phyloP scores from a whole-genome alignment of 2,888 invertebrate species.

The Bellardia bayeri region DNA sequence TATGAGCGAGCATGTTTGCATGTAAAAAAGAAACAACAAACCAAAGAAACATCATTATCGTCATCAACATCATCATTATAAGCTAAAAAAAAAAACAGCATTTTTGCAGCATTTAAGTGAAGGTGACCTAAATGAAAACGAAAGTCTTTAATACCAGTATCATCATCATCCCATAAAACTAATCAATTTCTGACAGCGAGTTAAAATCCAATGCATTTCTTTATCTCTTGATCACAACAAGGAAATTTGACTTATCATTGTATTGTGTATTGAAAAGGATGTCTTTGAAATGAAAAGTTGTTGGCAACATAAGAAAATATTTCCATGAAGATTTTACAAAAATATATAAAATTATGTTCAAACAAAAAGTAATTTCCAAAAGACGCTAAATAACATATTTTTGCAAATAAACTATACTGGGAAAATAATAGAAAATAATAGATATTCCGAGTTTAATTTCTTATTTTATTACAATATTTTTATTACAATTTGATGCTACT shows the following conservation, averaged over 20 bases:
- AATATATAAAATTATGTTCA: too few relatives aligned
- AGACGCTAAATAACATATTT: too few relatives aligned
- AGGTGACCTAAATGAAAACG: conserved; percentile 71
- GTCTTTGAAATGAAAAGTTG: too few relatives aligned
- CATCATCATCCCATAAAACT: conserved; percentile 20
- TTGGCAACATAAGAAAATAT: too few relatives aligned
- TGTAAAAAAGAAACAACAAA: background rate
- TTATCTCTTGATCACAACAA: background rate
- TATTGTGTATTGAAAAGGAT: background rate
- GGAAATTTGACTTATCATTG: background rate
- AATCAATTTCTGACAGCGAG: background rate
- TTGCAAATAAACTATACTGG: too few relatives aligned
- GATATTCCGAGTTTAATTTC: too few relatives aligned
- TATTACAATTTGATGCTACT: too few relatives aligned
- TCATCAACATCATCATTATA: background rate
- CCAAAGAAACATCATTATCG: background rate
- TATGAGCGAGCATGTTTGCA: background rate
- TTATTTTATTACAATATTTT: too few relatives aligned
- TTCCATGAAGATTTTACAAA: too few relatives aligned
- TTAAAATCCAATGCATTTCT: background rate
- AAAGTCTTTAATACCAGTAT: conserved; percentile 46
- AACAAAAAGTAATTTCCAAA: too few relatives aligned
- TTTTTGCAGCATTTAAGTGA: conserved; percentile 53
- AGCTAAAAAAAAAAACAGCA: conserved; percentile 2
- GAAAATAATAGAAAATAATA: too few relatives aligned